Evolutionary conservation across 2,888 invertebrate genomes (phyloP).

Genomic region (Fissipunctia ypsillon): DNA sequence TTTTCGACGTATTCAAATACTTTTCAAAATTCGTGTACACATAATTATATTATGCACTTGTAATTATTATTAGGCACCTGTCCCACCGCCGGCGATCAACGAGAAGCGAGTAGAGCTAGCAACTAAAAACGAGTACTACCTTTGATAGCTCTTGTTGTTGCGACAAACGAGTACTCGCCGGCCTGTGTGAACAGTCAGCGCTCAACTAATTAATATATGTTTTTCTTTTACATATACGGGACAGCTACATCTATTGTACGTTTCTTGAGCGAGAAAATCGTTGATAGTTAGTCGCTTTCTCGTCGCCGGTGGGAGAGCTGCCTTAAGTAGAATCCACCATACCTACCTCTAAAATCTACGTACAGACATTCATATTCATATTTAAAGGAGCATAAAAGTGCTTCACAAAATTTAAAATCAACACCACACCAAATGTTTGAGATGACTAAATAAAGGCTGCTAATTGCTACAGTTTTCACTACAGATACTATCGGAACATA

Average conservation of each 20-base stretch:
- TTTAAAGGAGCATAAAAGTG: slow-evolving; percentile 1
- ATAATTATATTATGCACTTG: slow-evolving; percentile 12
- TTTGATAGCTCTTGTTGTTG: not conserved
- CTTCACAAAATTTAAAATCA: not conserved
- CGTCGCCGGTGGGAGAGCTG: not conserved
- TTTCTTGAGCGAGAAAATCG: no score
- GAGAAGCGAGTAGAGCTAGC: not conserved
- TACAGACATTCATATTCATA: slow-evolving; percentile 10
- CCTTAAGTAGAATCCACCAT: not conserved
- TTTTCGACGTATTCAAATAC: not conserved
- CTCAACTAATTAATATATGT: not conserved
- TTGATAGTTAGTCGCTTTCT: not conserved
- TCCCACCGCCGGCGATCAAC: not conserved
- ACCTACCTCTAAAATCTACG: slow-evolving; percentile 8
- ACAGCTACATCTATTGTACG: not conserved
- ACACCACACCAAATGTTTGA: not conserved
- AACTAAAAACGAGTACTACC: not conserved
- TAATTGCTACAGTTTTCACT: not conserved
- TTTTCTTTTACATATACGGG: not conserved
- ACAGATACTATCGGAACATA: not conserved
- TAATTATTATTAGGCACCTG: not conserved
- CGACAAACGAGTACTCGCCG: not conserved
- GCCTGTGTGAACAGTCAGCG: not conserved
- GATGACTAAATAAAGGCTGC: not conserved
- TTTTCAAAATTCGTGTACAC: slow-evolving; percentile 9